Evolutionary conservation across 2,797 vertebrate species (phyloP), one percentile per base, ranked within the genome.

Genomic region (Spatula clypeata): DNA sequence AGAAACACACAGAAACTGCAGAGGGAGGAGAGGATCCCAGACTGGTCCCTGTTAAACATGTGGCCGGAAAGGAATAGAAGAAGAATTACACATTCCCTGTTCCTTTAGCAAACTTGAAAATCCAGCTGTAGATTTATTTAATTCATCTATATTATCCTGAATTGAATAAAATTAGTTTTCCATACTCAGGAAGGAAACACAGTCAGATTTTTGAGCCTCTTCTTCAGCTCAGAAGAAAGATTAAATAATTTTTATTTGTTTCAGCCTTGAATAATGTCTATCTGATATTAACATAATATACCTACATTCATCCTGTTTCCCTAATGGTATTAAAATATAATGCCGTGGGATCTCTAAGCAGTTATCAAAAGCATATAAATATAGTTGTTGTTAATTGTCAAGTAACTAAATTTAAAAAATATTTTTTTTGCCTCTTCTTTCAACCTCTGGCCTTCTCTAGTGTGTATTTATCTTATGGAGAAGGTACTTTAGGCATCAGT

Each of bases 121-220:
- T 84, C 14, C 62, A 72, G 26, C 60, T 89, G 47, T 90, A 74
- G 27, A 10, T 53, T 73, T 83, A 65, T 80, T 83, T 70, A 64
- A 83, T 94, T 88, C 4, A 42, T 79, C 40, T 69, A 5, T 31
- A 9, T 87, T 82, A 79, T 65, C 15, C 64, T 71, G 60, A 79
- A 73, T 10, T 79, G 36, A 90, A 73, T 84, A 90, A 75, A 95
- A 94, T 86, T 36, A 53, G 13, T 73, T 94, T 93, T 90, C 31
- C 9, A 16, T 54, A 34, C 12, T 67, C 31, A 84, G 44, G 36
- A 81, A 91, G 79, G 58, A 94, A 87, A 9, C n/a, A 45, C 38
- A 64, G 3, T 54, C 51, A 88, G 51, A 83, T 79, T 93, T 79
- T 90, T 62, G 26, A 90, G 32, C 31, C 18, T 57, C 8, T 66